phyloP scores from a whole-genome alignment of 2,113 vertebrate species.

The Ciconia boyciana region DNA sequence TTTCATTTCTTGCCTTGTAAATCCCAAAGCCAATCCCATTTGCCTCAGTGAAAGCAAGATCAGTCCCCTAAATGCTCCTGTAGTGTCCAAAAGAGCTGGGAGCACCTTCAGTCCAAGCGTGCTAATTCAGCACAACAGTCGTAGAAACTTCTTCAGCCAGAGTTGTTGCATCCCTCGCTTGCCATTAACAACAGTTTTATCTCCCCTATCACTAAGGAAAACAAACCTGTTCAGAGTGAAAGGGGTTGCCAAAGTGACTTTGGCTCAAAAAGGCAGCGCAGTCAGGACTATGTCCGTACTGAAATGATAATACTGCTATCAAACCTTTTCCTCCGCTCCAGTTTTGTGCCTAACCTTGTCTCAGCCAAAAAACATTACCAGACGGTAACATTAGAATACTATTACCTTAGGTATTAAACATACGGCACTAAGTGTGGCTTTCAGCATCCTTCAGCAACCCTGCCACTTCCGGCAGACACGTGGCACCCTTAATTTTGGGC shows the following conservation, averaged over 20 bases:
- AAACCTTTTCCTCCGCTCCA: neutral
- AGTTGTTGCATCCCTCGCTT: neutral
- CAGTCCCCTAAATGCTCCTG: neutral
- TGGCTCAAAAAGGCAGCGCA: neutral
- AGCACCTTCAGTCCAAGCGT: neutral
- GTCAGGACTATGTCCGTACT: neutral
- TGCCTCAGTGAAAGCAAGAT: neutral
- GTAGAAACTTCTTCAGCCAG: neutral
- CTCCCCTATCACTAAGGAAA: constrained; percentile 16
- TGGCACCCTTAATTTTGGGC: neutral
- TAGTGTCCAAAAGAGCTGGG: neutral
- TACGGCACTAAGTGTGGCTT: neutral
- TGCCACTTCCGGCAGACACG: accelerated
- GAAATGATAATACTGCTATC: neutral
- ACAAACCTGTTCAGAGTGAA: neutral
- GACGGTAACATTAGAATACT: neutral
- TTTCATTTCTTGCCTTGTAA: neutral
- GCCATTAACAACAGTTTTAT: constrained; percentile 39
- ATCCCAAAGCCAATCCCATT: neutral
- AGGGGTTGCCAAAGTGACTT: neutral
- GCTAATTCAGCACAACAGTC: neutral
- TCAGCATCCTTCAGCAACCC: neutral
- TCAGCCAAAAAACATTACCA: neutral
- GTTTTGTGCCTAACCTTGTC: neutral
- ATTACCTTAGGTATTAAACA: neutral